These are phyloP conservation scores for Cotesia congregata DNA, from an alignment of 2,888 invertebrate species.

Conservation along the genomic window DNA sequence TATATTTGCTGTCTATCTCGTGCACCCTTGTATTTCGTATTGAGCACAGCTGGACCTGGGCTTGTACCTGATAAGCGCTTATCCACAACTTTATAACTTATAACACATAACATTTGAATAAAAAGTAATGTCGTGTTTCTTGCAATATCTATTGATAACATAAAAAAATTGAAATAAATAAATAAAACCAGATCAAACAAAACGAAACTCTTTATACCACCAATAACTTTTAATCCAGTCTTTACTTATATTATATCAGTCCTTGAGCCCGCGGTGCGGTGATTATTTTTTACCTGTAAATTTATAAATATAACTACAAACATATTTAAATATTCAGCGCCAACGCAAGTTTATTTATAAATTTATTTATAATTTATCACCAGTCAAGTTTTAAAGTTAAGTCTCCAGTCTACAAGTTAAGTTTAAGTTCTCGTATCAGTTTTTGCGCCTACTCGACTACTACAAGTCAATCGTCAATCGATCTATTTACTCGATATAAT, in stretches of 20 bases:
- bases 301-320: slow-evolving; percentile 14
- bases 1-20: not conserved
- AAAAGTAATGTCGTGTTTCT: not conserved
- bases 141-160: not conserved
- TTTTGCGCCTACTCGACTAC: slow-evolving; percentile 10
- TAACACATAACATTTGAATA: not conserved
- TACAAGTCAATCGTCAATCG: slow-evolving; percentile 22
- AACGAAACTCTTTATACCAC: not conserved
- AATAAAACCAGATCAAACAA: slow-evolving; percentile 12
- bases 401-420: not conserved
- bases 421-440: slow-evolving; percentile 8
- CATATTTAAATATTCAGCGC: slow-evolving; percentile 35
- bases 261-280: no score
- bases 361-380: slow-evolving; percentile 57
- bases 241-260: not conserved
- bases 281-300: not conserved
- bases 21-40: not conserved
- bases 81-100: not conserved
- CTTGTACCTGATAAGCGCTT: not conserved
- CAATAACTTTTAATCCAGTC: not conserved
- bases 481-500: slow-evolving; percentile 6
- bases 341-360: slow-evolving; percentile 56
- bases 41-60: not conserved
- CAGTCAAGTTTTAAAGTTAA: not conserved
- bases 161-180: not conserved